phyloP scores from a whole-genome alignment of 2,113 vertebrate species.

The Vidua macroura region DNA sequence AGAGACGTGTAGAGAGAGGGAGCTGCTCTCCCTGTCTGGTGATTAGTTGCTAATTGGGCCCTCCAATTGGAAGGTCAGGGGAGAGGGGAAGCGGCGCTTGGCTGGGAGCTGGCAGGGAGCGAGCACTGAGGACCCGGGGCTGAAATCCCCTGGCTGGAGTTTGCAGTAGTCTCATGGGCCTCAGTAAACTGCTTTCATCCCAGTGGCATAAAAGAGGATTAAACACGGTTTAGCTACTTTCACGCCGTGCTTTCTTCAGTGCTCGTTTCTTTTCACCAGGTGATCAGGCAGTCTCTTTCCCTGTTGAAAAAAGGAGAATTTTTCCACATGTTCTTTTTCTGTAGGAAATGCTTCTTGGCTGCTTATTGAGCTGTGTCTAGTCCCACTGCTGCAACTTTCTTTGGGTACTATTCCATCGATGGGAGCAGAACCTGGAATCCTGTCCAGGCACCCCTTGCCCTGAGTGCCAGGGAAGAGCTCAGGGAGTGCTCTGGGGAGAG shows the following conservation, averaged over 20 bases:
- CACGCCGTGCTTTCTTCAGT: background rate
- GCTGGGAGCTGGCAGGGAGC: background rate
- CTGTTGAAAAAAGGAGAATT: background rate
- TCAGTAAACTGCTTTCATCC: slow-evolving; percentile 62
- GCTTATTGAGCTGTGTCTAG: background rate
- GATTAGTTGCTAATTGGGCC: slow-evolving; percentile 8
- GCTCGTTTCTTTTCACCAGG: background rate
- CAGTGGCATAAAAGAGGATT: slow-evolving; percentile 56
- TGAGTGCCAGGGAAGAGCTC: background rate
- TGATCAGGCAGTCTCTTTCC: background rate
- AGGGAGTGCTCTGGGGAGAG: background rate
- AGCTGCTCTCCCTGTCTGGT: background rate
- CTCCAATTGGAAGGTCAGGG: background rate
- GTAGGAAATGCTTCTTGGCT: background rate
- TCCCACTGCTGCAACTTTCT: background rate
- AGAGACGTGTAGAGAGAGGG: background rate
- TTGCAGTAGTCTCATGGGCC: slow-evolving; percentile 25
- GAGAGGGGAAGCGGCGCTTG: background rate
- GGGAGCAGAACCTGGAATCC: background rate
- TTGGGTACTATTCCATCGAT: accelerated
- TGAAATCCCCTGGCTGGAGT: slow-evolving; percentile 35
- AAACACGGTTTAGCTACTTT: slow-evolving; percentile 38
- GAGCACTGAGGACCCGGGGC: background rate
- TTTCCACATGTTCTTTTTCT: background rate
- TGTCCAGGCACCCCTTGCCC: background rate